These are phyloP conservation scores for Merodon equestris DNA, from an alignment of 2,888 invertebrate genomes.

Conservation along the genomic window DNA sequence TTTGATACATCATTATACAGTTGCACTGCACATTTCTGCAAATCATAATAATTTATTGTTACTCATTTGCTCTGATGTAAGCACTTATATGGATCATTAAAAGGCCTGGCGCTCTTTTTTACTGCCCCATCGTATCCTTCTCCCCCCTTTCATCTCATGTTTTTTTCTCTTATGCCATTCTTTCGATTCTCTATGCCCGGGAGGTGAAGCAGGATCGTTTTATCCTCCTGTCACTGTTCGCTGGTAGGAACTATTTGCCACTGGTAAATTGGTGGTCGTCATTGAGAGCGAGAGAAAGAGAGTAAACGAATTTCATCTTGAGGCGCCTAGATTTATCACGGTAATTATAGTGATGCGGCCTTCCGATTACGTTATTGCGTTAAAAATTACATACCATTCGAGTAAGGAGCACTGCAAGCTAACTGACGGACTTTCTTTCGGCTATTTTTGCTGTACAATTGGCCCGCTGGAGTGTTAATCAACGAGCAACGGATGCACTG, in stretches of 20 bases:
- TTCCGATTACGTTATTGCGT: slow-evolving; percentile 67
- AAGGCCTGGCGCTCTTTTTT: slow-evolving; percentile 34
- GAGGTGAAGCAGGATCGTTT: not conserved
- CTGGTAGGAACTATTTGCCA: not conserved
- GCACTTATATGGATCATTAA: slow-evolving; percentile 66
- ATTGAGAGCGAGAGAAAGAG: slow-evolving; percentile 32
- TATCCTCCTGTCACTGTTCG: not conserved
- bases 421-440: slow-evolving; percentile 54
- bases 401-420: not conserved
- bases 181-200: not conserved
- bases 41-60: slow-evolving; percentile 77
- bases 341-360: slow-evolving; percentile 68
- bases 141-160: slow-evolving; percentile 2
- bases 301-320: slow-evolving; percentile 41
- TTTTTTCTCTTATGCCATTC: not conserved
- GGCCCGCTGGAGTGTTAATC: slow-evolving; percentile 41
- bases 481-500: slow-evolving; percentile 41
- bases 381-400: slow-evolving; percentile 49
- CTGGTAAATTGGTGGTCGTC: slow-evolving; percentile 20
- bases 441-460: slow-evolving; percentile 40
- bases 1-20: slow-evolving; percentile 76
- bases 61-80: slow-evolving; percentile 73
- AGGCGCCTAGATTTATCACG: slow-evolving; percentile 68
- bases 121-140: slow-evolving; percentile 38
- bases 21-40: slow-evolving; percentile 74